phyloP scores from a whole-genome alignment of 2,113 vertebrate genomes.

The Tetrao urogallus region DNA sequence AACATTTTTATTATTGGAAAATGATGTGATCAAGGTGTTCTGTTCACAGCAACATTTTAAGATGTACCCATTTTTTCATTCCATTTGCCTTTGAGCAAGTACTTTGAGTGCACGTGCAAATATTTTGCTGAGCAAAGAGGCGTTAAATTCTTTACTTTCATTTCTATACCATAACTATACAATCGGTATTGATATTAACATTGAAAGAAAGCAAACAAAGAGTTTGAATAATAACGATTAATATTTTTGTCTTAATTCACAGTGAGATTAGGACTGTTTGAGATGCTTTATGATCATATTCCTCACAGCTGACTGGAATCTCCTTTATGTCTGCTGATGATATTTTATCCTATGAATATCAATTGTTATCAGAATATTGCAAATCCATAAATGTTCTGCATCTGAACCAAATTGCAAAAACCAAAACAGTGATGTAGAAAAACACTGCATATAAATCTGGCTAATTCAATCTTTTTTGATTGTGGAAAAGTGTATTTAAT shows the following conservation, averaged over 20 bases:
- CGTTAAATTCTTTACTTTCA: neutral
- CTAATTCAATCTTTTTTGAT: neutral
- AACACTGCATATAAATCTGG: neutral
- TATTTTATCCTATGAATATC: neutral
- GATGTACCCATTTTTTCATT: neutral
- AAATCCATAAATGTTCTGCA: neutral
- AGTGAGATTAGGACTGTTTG: neutral
- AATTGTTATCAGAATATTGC: neutral
- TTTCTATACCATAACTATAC: neutral
- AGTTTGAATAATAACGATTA: neutral
- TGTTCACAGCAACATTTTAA: neutral
- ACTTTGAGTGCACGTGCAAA: neutral
- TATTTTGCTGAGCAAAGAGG: neutral
- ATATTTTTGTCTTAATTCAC: neutral
- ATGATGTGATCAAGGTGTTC: neutral
- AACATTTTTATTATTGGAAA: neutral
- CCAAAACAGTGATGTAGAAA: neutral
- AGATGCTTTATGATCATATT: neutral
- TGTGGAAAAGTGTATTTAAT: neutral
- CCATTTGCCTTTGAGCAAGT: neutral
- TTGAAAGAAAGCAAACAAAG: neutral
- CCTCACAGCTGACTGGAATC: neutral
- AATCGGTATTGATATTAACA: neutral
- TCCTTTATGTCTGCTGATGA: no score
- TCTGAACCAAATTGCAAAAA: neutral